Conservation (phyloP, 2,797 vertebrate genomes). For the Monodelphis domestica region DNA sequence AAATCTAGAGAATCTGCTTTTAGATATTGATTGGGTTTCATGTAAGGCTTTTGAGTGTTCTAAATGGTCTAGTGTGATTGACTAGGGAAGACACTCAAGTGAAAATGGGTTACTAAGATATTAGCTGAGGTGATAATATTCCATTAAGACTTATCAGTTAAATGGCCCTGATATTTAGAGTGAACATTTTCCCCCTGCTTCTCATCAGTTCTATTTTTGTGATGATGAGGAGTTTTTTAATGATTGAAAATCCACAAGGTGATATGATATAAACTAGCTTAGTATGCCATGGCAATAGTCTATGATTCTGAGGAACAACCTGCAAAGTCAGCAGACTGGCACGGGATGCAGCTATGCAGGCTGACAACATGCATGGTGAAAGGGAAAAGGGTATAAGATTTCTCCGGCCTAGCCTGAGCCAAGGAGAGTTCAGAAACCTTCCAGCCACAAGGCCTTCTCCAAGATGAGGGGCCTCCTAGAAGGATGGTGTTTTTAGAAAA, state of each 20-base stretch:
- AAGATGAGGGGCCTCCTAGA: too few species aligned
- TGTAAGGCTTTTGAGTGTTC: too few species aligned
- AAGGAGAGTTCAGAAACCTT: too few species aligned
- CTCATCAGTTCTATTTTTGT: not conserved
- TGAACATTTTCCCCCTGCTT: conserved; percentile 24
- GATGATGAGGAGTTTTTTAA: conserved; percentile 8
- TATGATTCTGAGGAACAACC: not conserved
- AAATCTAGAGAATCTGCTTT: too few species aligned
- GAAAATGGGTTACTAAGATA: too few species aligned
- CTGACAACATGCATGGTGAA: too few species aligned
- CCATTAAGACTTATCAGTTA: not conserved
- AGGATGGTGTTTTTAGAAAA: too few species aligned
- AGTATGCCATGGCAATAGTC: conserved; percentile 2
- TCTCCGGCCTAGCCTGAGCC: too few species aligned
- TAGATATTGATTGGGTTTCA: too few species aligned
- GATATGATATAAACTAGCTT: conserved; percentile 28
- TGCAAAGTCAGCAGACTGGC: not conserved
- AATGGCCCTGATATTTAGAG: not conserved
- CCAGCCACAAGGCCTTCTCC: too few species aligned
- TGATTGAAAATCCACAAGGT: not conserved
- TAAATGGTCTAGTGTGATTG: not conserved
- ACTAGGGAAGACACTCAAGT: not conserved
- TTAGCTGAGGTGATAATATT: not conserved
- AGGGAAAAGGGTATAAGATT: too few species aligned
- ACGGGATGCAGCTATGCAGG: not conserved